Base-by-base conservation (phyloP, 2,888 invertebrate species). In the Drosophila subsilvestris region DNA sequence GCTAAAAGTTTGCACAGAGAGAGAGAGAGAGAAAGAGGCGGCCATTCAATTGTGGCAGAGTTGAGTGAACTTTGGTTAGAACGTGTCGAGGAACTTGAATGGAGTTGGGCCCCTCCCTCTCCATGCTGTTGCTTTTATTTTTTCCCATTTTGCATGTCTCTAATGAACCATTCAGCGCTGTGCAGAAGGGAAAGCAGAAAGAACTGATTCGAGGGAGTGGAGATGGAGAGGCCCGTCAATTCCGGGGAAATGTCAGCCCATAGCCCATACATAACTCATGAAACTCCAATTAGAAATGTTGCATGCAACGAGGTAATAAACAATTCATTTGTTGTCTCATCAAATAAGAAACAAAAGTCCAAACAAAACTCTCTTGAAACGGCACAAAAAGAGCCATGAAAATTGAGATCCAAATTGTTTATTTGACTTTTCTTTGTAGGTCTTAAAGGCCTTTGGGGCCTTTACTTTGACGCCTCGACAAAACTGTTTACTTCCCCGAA, bases 311-410 rank as follows among this genome's bases (percentile, higher is more conserved):
- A 59, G 68, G 71, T 62, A 63, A 86, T 82, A 82, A 86, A 86
- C 80, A 76, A 83, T 86, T 86, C 78, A 86, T 60, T 81, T 78
- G 78, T 71, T 86, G 81, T 82, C 86, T 65, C 81, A 80, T 80
- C 76, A 69, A 58, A 57, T 14, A 8, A 57, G 43, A 53, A 45
- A 49, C 10, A n/a, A 32, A 66, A 77, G 58, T 63, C 61, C 61
- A 78, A 79, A 79, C 63, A 85, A 71, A 74, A 47, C 54, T 32
- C 66, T 48, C 18, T 43, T 48, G 47, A 29, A 47, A 27, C 1
- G 27, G 25, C 25, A 49, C 27, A 27, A 17, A 18, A 51, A 25
- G 37, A n/a, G 43, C 54, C 44, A 25, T 43, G 57, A 44, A 57
- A 67, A 8, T 37, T 25, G 57, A 67, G 56, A 55, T 51, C 65